A percentile compares a stretch with the other conserved stretches of the same genome.
These are phyloP conservation scores for Myotis myotis DNA, from an alignment of 2,797 vertebrate species.

Conservation along the genomic window DNA sequence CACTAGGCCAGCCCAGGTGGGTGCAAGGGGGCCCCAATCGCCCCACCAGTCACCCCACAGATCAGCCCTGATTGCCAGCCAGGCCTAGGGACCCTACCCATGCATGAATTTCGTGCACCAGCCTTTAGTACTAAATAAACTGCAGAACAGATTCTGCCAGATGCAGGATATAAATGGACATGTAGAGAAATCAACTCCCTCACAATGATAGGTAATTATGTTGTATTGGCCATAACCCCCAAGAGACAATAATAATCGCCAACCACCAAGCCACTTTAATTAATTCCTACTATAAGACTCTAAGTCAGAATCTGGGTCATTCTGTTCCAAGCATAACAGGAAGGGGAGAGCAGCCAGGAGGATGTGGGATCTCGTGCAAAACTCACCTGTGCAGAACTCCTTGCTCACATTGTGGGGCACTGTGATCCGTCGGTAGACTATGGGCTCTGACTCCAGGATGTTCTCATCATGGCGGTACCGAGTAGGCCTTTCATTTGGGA, in stretches of 20 bases:
- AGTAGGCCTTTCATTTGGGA: constrained; percentile 91
- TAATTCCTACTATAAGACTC: not conserved
- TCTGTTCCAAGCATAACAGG: not conserved
- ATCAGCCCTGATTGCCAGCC: too few relatives aligned
- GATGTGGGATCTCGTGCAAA: not conserved
- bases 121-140: not conserved
- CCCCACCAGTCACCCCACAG: too few relatives aligned
- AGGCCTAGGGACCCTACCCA: too few relatives aligned
- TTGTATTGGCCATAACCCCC: not conserved
- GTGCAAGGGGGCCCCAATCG: too few relatives aligned
- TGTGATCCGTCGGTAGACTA: constrained; percentile 94
- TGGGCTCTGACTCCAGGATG: constrained; percentile 95
- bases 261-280: not conserved
- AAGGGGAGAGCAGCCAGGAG: not conserved
- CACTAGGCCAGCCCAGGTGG: too few relatives aligned
- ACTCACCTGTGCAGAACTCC: constrained; percentile 95
- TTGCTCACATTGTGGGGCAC: constrained; percentile 92
- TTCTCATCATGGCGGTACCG: constrained; percentile 98
- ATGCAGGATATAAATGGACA: not conserved
- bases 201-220: not conserved
- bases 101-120: too few relatives aligned
- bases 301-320: not conserved
- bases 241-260: not conserved
- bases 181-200: not conserved
- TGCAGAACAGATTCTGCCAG: not conserved